These are phyloP conservation scores for Gandaritis pyraliata DNA, from an alignment of 2,888 invertebrate species.

Conservation along the genomic window DNA sequence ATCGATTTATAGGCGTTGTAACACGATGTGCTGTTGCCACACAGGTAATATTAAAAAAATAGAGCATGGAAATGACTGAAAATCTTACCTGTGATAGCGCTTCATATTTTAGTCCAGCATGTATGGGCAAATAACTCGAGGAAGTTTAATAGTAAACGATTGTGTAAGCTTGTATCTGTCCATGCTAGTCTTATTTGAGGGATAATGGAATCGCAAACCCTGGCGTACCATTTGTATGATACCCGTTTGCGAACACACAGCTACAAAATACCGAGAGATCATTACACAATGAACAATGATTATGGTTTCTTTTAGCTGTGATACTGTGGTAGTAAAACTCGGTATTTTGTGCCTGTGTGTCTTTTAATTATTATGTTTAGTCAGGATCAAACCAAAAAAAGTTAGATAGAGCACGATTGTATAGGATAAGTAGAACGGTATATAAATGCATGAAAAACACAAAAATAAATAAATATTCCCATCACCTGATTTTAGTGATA, in stretches of 20 bases:
- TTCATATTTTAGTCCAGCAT: conserved; percentile 24
- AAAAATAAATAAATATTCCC: conserved; percentile 74
- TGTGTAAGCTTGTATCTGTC: not conserved
- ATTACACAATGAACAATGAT: too few relatives aligned
- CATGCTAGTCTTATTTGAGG: conserved; percentile 5
- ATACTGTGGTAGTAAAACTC: not conserved
- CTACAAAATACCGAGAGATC: too few relatives aligned
- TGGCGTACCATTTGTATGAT: not conserved
- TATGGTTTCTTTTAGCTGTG: too few relatives aligned
- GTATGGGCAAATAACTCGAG: conserved; percentile 15
- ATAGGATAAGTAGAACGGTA: conserved; percentile 32
- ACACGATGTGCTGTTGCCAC: conserved; percentile 3
- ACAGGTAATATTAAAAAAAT: not conserved
- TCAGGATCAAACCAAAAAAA: conserved; percentile 32
- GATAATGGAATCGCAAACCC: not conserved
- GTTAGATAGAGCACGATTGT: conserved; percentile 39
- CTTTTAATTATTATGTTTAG: conserved; percentile 15
- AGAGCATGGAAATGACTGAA: conserved; percentile 6
- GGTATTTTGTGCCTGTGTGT: not conserved
- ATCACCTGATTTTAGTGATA: conserved; percentile 84
- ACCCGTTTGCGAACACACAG: not conserved
- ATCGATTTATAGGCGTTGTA: not conserved
- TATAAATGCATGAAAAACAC: conserved; percentile 53
- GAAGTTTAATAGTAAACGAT: conserved; percentile 8
- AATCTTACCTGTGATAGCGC: conserved; percentile 20